phyloP scores from a whole-genome alignment of 2,888 invertebrate genomes.

The Melanotus villosus region DNA sequence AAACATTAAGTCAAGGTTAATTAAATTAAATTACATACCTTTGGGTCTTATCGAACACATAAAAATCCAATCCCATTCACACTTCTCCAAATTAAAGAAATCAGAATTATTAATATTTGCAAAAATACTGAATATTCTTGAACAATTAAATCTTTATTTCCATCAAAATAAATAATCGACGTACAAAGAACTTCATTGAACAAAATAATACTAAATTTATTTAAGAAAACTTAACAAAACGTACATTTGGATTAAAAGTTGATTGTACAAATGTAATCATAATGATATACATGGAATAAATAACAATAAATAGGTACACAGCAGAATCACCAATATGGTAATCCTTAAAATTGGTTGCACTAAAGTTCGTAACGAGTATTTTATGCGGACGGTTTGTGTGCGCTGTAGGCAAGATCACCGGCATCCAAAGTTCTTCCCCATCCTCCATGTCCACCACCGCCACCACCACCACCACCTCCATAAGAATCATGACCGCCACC shows the following conservation, averaged over 20 bases:
- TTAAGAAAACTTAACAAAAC: conserved; percentile 26
- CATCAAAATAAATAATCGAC: no score
- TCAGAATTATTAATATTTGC: no score
- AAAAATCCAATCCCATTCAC: no score
- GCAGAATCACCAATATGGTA: conserved; percentile 64
- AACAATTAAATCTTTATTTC: no score
- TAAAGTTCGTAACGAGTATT: background rate
- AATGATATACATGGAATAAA: conserved; percentile 49
- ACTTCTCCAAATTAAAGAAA: no score
- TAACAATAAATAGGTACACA: conserved; percentile 56
- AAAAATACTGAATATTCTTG: no score
- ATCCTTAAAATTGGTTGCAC: conserved; percentile 19
- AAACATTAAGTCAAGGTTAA: no score
- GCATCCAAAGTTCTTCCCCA: conserved; percentile 73
- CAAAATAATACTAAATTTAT: background rate
- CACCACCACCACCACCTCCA: conserved; percentile 70
- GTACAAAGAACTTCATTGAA: background rate
- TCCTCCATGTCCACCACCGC: conserved; percentile 72
- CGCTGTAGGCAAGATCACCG: conserved; percentile 75
- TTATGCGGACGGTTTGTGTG: conserved; percentile 69
- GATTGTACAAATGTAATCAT: conserved; percentile 19
- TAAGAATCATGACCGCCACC: conserved; percentile 62
- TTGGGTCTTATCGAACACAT: no score
- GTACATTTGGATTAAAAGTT: background rate
- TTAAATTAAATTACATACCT: no score